Base-by-base conservation (phyloP, 2,797 vertebrate species). In the Champsocephalus esox region DNA sequence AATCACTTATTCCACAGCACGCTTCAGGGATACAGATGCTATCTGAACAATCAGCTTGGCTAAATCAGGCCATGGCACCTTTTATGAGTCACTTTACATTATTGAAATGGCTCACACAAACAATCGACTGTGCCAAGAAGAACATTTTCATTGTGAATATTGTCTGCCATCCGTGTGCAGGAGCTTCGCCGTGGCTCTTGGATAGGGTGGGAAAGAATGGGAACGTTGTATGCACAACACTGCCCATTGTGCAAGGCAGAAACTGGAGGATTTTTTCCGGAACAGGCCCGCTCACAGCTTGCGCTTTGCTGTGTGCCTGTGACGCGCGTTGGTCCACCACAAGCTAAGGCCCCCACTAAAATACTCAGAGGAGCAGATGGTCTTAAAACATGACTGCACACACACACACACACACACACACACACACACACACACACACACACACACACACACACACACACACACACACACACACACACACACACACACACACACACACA, bases 281-380 rank as follows among this genome's bases (percentile, higher is more conserved):
- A 94, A 91, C 94, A 94, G 91, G 89, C 90, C 80, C 70, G 73
- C 87, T 91, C 93, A 92, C 94, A 94, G 94, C 93, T 92, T 94
- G 93, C 48, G 76, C 85, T 88, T 88, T 91, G 87, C 92, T 70
- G 88, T 88, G 88, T 85, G 88, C 87, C 84, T 80, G 89, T 91
- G 90, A 95, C 74, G 89, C 24, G 62, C 46, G 60, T 72, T 80
- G 67, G 83, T 92, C 91, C 87, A 66, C 86, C 86, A 78, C 81
- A 86, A 93, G 89, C 91, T 79, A 84, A 84, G 87, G 83, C 92
- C 86, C 88, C 86, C 81, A 92, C 92, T 89, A 92, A 91, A 94
- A 93, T 91, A 92, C 94, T 89, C 89, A 79, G 81, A 90, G 87
- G 84, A 94, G 88, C 95, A 96, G 95, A 96, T 96, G 95, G 95